A percentile compares a stretch with the other conserved stretches of the same genome.
Conservation (phyloP, 2,888 invertebrate species). For the Lasiommata megera region DNA sequence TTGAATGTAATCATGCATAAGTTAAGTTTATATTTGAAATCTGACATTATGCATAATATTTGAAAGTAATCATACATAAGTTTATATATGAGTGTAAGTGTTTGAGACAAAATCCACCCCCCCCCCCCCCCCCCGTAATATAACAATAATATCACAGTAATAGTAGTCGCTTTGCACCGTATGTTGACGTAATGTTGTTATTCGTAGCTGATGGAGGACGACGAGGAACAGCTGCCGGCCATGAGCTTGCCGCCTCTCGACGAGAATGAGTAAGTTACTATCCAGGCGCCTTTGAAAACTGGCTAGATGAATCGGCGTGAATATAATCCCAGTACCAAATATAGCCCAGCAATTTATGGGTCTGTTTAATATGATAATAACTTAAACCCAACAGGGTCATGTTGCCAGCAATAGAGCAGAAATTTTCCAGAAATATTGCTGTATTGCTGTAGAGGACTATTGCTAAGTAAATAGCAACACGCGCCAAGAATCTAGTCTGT, state of each 20-base stretch:
- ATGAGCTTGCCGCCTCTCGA: constrained; percentile 66
- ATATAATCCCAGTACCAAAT: neutral
- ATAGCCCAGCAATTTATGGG: neutral
- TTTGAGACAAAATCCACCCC: neutral
- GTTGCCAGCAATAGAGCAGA: too few relatives aligned
- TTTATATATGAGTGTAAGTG: constrained; percentile 1
- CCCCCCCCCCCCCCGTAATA: constrained; percentile 30
- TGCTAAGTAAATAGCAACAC: neutral
- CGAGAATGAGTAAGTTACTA: constrained; percentile 62
- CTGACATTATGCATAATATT: too few relatives aligned
- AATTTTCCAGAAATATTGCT: too few relatives aligned
- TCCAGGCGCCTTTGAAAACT: constrained; percentile 15
- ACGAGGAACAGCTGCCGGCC: constrained; percentile 53
- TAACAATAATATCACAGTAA: constrained; percentile 43
- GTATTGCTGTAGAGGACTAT: too few relatives aligned
- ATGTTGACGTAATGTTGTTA: constrained; percentile 68
- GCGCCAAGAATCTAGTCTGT: neutral
- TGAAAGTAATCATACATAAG: too few relatives aligned
- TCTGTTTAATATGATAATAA: too few relatives aligned
- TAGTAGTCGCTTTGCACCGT: constrained; percentile 73
- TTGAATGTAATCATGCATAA: too few relatives aligned
- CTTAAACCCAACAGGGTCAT: too few relatives aligned
- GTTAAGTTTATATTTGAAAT: too few relatives aligned
- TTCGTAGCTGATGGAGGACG: constrained; percentile 69
- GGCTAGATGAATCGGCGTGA: neutral